Base-by-base conservation (phyloP, 2,797 vertebrate species). In the Danio kyathit region DNA sequence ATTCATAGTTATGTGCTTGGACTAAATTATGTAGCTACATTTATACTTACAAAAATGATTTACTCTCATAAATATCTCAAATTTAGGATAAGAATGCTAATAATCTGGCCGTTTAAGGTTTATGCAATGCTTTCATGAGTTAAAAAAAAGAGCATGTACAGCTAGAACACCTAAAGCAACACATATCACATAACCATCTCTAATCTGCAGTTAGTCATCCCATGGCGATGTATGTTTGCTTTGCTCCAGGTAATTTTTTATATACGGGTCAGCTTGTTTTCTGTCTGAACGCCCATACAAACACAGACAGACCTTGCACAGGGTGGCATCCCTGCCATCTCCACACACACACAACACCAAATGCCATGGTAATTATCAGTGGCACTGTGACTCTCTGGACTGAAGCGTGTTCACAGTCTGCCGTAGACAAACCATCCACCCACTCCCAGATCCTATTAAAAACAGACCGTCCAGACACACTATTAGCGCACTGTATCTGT, bases 311-410 rank as follows among this genome's bases (percentile, higher is more conserved):
- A 59, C 63, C 72, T 56, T 56, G 40, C n/a, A 76, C 73, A 82
- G 54, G 71, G 59, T 79, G 82, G 82, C 79, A 74, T 84, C 67
- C 38, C 54, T 67, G 67, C 17, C 48, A 54, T 69, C 48, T 69
- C 46, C 44, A 66, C 67, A 74, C 29, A 29, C 29, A 29, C 29
- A 29, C 29, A 29, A 49, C 61, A 71, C 44, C 57, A 80, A 75
- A 77, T 63, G 76, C 65, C 67, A 21, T n/a, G 56, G 38, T 78
- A 65, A 84, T 84, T 80, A 77, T 63, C 69, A 70, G 61, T 64
- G 65, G 64, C 75, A 80, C 64, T n/a, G 38, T 75, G 77, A 74
- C 69, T 73, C 71, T 46, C 52, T 79, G 70, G 79, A 79, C 70
- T 67, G 19, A 74, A 73, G 38, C 69, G 52, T 44, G 4, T 76